Evolutionary conservation across 2,888 invertebrate genomes (phyloP).

Genomic region (Oithona nana): DNA sequence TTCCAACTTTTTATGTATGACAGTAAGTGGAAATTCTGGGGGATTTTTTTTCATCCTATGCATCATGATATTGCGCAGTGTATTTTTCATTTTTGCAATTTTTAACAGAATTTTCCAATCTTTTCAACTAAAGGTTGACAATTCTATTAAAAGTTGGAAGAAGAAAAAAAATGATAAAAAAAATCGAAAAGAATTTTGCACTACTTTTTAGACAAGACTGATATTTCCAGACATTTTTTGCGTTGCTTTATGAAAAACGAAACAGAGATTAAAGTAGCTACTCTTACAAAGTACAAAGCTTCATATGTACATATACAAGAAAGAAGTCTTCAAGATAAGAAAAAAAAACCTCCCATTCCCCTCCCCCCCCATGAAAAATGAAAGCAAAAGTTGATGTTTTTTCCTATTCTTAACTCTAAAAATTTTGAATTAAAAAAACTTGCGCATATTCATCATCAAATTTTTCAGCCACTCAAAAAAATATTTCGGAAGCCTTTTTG

Average conservation of each 20-base stretch:
- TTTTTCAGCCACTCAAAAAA: neutral
- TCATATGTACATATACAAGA: neutral
- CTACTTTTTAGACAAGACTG: neutral
- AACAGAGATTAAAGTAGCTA: neutral
- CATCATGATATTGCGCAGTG: neutral
- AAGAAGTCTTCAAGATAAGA: neutral
- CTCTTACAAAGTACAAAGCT: neutral
- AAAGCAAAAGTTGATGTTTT: neutral
- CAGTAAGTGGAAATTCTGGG: too few species aligned
- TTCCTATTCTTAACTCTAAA: neutral
- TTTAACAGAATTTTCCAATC: neutral
- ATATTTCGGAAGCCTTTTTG: neutral
- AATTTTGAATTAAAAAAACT: too few species aligned
- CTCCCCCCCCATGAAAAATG: neutral
- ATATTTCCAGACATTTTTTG: neutral
- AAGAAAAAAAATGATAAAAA: neutral
- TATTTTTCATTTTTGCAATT: neutral
- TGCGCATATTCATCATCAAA: too few species aligned
- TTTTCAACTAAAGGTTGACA: neutral
- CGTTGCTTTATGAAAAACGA: neutral
- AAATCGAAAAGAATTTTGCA: neutral
- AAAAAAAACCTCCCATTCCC: neutral
- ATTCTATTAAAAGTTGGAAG: neutral
- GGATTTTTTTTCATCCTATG: neutral
- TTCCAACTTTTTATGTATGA: too few species aligned